Conservation (phyloP, 2,888 invertebrate genomes). For the Drosophila neotestacea region DNA sequence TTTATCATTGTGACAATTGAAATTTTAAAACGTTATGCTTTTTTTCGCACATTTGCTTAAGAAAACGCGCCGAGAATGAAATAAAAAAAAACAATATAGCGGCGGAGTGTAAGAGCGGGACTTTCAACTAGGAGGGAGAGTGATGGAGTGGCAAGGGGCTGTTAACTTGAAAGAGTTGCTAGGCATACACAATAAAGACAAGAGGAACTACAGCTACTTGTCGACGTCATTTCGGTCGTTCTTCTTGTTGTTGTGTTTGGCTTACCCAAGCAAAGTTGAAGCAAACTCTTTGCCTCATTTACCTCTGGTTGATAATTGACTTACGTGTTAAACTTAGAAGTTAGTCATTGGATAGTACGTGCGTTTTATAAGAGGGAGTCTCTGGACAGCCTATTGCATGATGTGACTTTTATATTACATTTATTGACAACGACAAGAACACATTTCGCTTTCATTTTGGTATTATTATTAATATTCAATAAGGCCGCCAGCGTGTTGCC, state of each 20-base stretch:
- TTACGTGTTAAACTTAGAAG: conserved; percentile 38
- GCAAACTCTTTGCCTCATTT: conserved; percentile 49
- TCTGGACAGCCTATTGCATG: conserved; percentile 33
- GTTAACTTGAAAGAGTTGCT: conserved; percentile 32
- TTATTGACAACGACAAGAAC: conserved; percentile 36
- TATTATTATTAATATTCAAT: conserved; percentile 79
- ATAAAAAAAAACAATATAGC: conserved; percentile 53
- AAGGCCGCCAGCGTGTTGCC: conserved; percentile 48
- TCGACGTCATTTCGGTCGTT: conserved; percentile 19
- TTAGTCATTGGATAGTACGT: not conserved
- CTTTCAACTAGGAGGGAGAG: too few relatives aligned
- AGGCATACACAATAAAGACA: conserved; percentile 28
- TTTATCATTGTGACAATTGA: conserved; percentile 58
- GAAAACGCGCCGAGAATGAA: conserved; percentile 47
- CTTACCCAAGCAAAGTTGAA: conserved; percentile 61
- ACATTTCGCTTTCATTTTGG: conserved; percentile 60
- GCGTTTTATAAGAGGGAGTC: not conserved
- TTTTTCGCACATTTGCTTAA: conserved; percentile 61
- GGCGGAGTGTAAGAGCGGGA: not conserved
- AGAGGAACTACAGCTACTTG: conserved; percentile 30
- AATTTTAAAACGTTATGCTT: conserved; percentile 66
- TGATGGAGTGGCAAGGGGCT: conserved; percentile 10
- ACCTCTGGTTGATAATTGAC: conserved; percentile 67
- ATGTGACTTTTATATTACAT: conserved; percentile 67
- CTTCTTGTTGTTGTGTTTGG: conserved; percentile 42